A percentile compares a stretch with the other conserved stretches of the same genome.
phyloP scores from a whole-genome alignment of 2,888 invertebrate genomes.

The Drosophila merina region DNA sequence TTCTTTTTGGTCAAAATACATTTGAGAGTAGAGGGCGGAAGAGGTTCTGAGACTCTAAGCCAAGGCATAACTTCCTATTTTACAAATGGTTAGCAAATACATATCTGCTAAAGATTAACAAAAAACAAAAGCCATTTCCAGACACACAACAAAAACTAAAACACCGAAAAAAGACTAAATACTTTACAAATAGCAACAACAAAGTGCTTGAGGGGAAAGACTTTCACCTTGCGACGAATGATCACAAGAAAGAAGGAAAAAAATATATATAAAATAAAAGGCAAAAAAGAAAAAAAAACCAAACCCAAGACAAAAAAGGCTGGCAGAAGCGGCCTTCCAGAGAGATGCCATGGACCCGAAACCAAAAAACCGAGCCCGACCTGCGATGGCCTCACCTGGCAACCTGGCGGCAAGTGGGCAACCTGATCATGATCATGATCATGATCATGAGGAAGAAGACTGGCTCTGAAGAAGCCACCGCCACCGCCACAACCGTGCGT shows the following conservation, averaged over 20 bases:
- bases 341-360: conserved; percentile 61
- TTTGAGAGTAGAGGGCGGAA: not conserved
- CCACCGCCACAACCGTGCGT: conserved; percentile 46
- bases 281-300: conserved; percentile 19
- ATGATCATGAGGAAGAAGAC: conserved; percentile 37
- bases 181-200: conserved; percentile 61
- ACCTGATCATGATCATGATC: conserved; percentile 45
- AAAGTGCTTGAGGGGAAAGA: conserved; percentile 77
- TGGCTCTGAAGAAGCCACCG: conserved; percentile 35
- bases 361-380: conserved; percentile 31
- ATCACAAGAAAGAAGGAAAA: conserved; percentile 39
- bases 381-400: conserved; percentile 35
- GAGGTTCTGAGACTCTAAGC: not conserved
- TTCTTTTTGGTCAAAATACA: no score
- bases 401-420: conserved; percentile 56
- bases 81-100: conserved; percentile 29
- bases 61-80: conserved; percentile 16
- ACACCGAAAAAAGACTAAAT: conserved; percentile 64
- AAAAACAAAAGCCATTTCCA: conserved; percentile 50
- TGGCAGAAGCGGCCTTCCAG: conserved; percentile 68
- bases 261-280: conserved; percentile 18
- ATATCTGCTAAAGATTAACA: conserved; percentile 55
- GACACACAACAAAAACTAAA: conserved; percentile 59
- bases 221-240: conserved; percentile 74
- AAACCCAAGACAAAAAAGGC: conserved; percentile 19